Conservation (phyloP, 2,888 invertebrate genomes). For the Hecatera dysodea region DNA sequence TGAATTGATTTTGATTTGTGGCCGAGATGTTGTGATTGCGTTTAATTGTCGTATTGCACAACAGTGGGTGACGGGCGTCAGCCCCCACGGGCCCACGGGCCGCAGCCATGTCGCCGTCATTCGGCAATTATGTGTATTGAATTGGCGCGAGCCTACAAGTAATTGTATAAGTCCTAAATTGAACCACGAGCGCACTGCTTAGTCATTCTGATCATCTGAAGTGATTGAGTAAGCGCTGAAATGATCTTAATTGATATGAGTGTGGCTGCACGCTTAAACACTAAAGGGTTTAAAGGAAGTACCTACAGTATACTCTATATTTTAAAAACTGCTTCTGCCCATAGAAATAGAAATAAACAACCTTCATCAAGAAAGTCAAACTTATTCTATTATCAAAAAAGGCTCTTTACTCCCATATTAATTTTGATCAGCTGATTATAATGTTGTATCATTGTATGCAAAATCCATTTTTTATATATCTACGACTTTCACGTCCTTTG, state of each 20-base stretch:
- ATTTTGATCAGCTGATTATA: too few species aligned
- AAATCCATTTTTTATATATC: too few species aligned
- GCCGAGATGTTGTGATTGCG: slow-evolving; percentile 73
- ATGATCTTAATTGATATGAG: slow-evolving; percentile 47
- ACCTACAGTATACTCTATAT: too few species aligned
- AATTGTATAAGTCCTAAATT: slow-evolving; percentile 75
- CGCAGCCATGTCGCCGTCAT: slow-evolving; percentile 48
- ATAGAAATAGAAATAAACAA: too few species aligned
- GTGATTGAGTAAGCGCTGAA: slow-evolving; percentile 53
- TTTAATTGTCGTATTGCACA: slow-evolving; percentile 79
- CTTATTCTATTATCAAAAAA: too few species aligned
- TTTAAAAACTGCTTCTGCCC: too few species aligned
- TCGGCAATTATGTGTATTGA: slow-evolving; percentile 69
- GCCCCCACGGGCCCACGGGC: slow-evolving; percentile 18
- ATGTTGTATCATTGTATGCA: not conserved
- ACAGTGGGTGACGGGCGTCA: slow-evolving; percentile 68
- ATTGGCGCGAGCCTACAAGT: slow-evolving; percentile 68
- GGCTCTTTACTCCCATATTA: too few species aligned
- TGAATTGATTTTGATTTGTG: slow-evolving; percentile 80
- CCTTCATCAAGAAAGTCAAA: too few species aligned
- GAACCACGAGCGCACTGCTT: slow-evolving; percentile 63
- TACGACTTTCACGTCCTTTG: not conserved
- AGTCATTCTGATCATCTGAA: slow-evolving; percentile 61
- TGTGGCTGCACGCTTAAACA: slow-evolving; percentile 9
- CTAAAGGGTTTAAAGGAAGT: too few species aligned